Percentiles rank a stretch among this genome's conserved stretches.
Conservation (phyloP, 2,797 vertebrate genomes). For the Alauda arvensis region DNA sequence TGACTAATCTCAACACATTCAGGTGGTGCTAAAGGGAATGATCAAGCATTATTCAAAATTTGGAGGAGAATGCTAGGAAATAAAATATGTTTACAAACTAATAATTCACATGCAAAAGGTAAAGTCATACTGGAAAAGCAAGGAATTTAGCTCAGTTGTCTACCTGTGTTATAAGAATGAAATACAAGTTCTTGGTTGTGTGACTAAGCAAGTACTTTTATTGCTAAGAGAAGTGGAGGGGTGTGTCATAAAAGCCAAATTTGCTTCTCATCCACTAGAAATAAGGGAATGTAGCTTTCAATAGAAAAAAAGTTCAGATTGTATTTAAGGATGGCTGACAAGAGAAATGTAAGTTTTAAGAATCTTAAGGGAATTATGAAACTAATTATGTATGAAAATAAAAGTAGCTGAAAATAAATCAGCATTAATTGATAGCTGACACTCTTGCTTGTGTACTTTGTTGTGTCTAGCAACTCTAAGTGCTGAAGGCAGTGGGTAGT, state of each 20-base stretch:
- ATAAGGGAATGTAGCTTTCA: not conserved
- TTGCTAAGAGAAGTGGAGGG: not conserved
- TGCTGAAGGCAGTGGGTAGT: not conserved
- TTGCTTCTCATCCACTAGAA: not conserved
- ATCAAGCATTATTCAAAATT: not conserved
- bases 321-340: not conserved
- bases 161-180: not conserved
- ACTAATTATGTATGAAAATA: constrained; percentile 5
- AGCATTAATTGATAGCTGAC: constrained; percentile 26
- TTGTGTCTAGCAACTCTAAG: not conserved
- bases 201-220: not conserved
- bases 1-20: not conserved
- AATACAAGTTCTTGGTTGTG: not conserved
- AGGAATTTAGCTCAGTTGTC: not conserved
- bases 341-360: constrained; percentile 17
- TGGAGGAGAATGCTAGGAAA: not conserved
- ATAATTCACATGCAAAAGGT: not conserved
- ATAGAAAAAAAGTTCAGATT: not conserved
- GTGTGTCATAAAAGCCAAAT: not conserved
- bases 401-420: constrained; percentile 37
- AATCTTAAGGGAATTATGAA: constrained; percentile 28
- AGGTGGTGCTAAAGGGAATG: not conserved
- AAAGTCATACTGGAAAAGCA: not conserved
- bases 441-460: constrained; percentile 14
- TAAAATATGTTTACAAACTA: not conserved